Base-by-base conservation (phyloP, 2,113 vertebrate genomes). In the Leucopternis melanops region DNA sequence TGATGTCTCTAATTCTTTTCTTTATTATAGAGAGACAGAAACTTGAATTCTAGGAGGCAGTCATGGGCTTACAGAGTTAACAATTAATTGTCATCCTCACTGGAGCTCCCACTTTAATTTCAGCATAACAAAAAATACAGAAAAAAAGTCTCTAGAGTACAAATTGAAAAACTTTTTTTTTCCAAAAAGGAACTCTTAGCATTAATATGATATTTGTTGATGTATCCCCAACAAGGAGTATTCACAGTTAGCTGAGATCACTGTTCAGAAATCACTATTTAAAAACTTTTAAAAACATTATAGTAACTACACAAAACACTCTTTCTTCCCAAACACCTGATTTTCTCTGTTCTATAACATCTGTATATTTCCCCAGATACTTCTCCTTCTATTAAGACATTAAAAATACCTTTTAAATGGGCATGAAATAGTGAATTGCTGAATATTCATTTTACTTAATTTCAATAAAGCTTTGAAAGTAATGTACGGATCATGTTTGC, bases 391-490 rank as follows among this genome's bases (percentile, higher is more conserved):
- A 82, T 88, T 89, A 74, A 86, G 71, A 87, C 65, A 88, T 88
- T 78, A 57, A 78, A 82, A 87, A 57, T 54, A 50, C 27, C 26
- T 95, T 81, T 83, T 42, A 88, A 81, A 81, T 62, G 44, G 67
- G 26, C 36, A 86, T n/a, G 80, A 88, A 85, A 88, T 9, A 57
- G 32, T 15, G 66, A 93, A 86, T 59, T 96, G 77, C 75, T 93
- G 69, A 90, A 82, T 86, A 88, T 87, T 95, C 63, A 74, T 88
- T 94, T 89, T 38, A 11, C 29, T 94, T 81, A 34, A 44, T 94
- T 96, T 95, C 57, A 91, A n/a, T 13, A 71, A n/a, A 78, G 58
- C 84, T 96, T 90, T 92, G 88, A 95, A 96, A 91, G 49, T 21
- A 65, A 52, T 5, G 14, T 42, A 58, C 1, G 5, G 49, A 70